These are phyloP conservation scores for Nibea coibor DNA, from an alignment of 2,113 vertebrate species.

Conservation along the genomic window DNA sequence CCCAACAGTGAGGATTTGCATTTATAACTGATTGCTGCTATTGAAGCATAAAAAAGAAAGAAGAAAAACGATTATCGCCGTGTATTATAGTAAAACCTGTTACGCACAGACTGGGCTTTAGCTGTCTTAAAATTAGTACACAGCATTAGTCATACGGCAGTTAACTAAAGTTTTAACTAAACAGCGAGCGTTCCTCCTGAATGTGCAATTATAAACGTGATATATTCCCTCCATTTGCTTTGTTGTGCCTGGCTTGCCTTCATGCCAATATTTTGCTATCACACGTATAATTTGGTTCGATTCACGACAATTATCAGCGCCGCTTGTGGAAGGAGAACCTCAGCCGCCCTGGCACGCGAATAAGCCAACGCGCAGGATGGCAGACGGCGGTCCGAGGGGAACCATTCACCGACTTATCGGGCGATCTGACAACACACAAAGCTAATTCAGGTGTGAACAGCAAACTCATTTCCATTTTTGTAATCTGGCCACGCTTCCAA, in stretches of 20 bases:
- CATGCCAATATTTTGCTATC: constrained; percentile 38
- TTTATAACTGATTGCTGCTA: constrained; percentile 9
- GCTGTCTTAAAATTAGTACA: not conserved
- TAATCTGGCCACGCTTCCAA: constrained; percentile 37
- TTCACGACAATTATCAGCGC: constrained; percentile 52
- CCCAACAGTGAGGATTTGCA: constrained; percentile 24
- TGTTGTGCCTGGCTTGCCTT: constrained; percentile 1
- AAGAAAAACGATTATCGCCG: not conserved
- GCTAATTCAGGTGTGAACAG: constrained; percentile 68
- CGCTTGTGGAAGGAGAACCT: constrained; percentile 43
- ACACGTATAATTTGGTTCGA: constrained; percentile 44
- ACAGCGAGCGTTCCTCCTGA: not conserved
- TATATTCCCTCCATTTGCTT: not conserved
- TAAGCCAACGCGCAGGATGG: constrained; percentile 36
- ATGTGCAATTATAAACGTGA: constrained; percentile 4
- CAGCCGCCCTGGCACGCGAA: constrained; percentile 63
- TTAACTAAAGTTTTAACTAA: not conserved
- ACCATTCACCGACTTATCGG: constrained; percentile 51
- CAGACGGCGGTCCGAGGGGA: constrained; percentile 25
- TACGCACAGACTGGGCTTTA: not conserved
- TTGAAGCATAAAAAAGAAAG: constrained; percentile 9
- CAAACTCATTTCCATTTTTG: constrained; percentile 56
- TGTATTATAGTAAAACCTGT: not conserved
- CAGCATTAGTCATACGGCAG: not conserved
- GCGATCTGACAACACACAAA: constrained; percentile 43